Evolutionary conservation across 2,888 invertebrate species (phyloP), one percentile per base, ranked within the genome.

Genomic region (Anarsia innoxiella): DNA sequence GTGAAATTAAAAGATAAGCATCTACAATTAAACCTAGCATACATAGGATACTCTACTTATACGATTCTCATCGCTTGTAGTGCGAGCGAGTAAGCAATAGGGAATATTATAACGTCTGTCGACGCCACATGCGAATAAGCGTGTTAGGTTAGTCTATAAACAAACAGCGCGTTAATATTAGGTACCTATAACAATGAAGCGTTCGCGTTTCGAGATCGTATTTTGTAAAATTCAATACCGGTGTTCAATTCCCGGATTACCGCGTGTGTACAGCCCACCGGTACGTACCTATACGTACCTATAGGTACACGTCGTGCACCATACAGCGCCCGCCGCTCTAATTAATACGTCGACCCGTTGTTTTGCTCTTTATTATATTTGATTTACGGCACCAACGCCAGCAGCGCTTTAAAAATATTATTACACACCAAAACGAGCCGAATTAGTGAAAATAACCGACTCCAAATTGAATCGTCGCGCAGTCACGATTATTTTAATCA

Each of bases 361-460:
- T 66, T 70, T 68, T 66, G 63, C 66, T 71, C 73, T 74, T 71
- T 77, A 75, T 74, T 75, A 73, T 66, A 66, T 66, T 62, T 74
- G 71, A 76, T 76, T 71, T 74, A 76, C 66, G 62, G 53, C 54
- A 42, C 51, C 54, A 50, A 51, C 57, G 58, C 58, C 58, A 53
- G 52, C 56, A 56, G 47, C 48, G 65, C 63, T 62, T 70, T 70
- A 68, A 76, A 75, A 75, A 73, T 61, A 66, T 63, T 71, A 71
- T 74, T 66, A 66, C 71, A 56, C 60, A 53, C 56, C 55, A 61
- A 59, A 58, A 61, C 57, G 50, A 49, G 52, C 55, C 60, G 50
- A 60, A 66, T 67, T 70, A 71, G 68, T 60, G 55, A 68, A n/a
- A 68, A 73, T 72, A 70, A 69, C 71, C 63, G 56, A 57, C 65